Percentiles rank a stretch among this genome's conserved stretches.
Conservation (phyloP, 2,888 invertebrate species). For the Acanthosepion lycidas region DNA sequence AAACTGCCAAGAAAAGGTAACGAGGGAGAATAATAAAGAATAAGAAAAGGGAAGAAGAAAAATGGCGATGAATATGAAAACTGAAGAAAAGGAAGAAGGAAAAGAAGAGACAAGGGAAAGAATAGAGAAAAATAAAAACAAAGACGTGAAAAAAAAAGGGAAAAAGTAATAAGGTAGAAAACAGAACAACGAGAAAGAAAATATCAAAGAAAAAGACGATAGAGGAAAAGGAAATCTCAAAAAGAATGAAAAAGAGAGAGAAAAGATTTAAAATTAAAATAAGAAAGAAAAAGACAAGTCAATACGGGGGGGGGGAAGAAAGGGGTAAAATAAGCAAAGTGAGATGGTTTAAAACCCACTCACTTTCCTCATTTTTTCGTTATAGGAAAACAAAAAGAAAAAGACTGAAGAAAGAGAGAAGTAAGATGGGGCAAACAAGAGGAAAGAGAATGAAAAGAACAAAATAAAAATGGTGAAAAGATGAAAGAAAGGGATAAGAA, state of each 20-base stretch:
- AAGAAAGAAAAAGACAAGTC: too few relatives aligned
- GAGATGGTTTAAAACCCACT: too few relatives aligned
- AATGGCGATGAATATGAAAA: background rate
- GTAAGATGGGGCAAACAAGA: too few relatives aligned
- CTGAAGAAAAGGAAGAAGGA: background rate
- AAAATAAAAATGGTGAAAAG: background rate
- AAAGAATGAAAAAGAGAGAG: too few relatives aligned
- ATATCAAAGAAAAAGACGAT: background rate
- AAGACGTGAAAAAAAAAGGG: background rate
- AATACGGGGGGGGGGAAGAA: too few relatives aligned
- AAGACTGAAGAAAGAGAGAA: too few relatives aligned
- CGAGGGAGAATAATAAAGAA: background rate
- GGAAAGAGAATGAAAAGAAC: background rate
- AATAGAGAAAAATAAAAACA: background rate
- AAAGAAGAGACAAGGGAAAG: background rate
- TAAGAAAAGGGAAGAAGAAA: background rate
- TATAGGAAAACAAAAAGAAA: background rate
- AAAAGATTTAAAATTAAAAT: too few relatives aligned
- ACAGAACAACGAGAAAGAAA: background rate
- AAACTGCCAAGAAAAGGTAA: background rate
- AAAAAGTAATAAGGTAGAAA: too few relatives aligned
- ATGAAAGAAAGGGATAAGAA: background rate
- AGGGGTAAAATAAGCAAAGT: too few relatives aligned
- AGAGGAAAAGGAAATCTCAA: too few relatives aligned
- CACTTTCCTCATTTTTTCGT: too few relatives aligned